Base-by-base conservation (phyloP, 1,140 invertebrate genomes). In the Lordiphosa clarofinis region DNA sequence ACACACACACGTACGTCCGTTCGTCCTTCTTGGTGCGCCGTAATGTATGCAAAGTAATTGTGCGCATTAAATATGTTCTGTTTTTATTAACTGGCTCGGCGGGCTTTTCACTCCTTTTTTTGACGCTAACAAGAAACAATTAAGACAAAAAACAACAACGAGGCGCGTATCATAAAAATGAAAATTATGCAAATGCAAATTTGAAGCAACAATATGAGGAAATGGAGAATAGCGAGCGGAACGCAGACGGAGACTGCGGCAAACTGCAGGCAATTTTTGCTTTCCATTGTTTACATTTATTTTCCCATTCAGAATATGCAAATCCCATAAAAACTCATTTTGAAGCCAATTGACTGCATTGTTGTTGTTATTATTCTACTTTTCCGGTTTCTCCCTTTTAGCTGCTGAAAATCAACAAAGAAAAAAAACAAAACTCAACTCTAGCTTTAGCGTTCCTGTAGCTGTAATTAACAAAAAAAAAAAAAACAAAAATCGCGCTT, bases 321-420 rank as follows among this genome's bases (percentile, higher is more conserved):
- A 82, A 84, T 84, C 59, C 73, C 73, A 82, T 84, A 84, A 84
- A 84, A 84, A 84, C 78, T 84, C 68, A 82, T 82, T 81, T 81
- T 64, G 56, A 46, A 72, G 78, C 78, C 76, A 82, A 84, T 82
- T 82, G 76, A 73, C 62, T 67, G 66, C 76, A 67, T 72, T 81
- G 76, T 68, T 81, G 35, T 65, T 53, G 24, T 57, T 50, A 21
- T 44, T 31, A 9, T 39, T 48, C 7, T 37, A 15, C 21, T 48
- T 49, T 55, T 37, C 12, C 2, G 12, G 40, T 13, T 8, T 49
- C 44, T 35, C 15, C 5, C 8, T 3, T 11, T 40, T 28, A 42
- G 48, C 31, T 15, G 36, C 55, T 54, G 33, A 38, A 47, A 53
- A 43, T 10, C 37, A 44, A 56, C 28, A 58, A 62, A 31, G 11